Evolutionary conservation across 2,113 vertebrate genomes (phyloP), one percentile per base, ranked within the genome.

Genomic region (Mionectes macconnelli): DNA sequence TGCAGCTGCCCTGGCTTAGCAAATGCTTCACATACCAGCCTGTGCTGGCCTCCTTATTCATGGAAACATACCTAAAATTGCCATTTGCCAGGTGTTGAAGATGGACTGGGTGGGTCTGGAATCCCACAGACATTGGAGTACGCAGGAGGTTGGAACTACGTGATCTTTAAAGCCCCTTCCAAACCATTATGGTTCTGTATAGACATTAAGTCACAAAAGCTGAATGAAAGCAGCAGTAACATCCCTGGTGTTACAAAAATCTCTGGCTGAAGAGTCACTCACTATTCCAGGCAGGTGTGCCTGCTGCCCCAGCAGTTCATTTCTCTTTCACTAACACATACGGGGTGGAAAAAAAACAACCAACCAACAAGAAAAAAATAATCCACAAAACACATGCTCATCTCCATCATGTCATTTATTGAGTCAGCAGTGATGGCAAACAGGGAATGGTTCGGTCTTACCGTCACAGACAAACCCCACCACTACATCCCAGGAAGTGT

Each of bases 261-360:
- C 81, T 6, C 19, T n/a, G 53, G 33, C 47, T 55, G 79, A 87
- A 57, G 39, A 69, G 8, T 13, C 24, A 55, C 19, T 78, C 37
- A 33, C 20, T 21, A 39, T 23, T 86, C 28, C 39, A 90, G 35
- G 35, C 18, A 49, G 27, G 27, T 44, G 62, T 59, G 37, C 19
- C 27, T 22, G 53, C 30, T 55, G 62, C 20, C 40, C 23, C 14
- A 14, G 63, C 35, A 18, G 22, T 17, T 87, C 28, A 24, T 37
- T 84, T 68, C 25, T 63, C 40, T 69, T 87, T 53, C 70, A 49
- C 16, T 27, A 73, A 9, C 30, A 53, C 9, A 13, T 11, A 17
- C 4, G 25, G 42, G 4, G 7, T 25, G 5, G 7, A 0, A 14
- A 18, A 15, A 24, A 10, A 35, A 9, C 7, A n/a, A 56, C 49